Evolutionary conservation across 2,797 vertebrate genomes (phyloP).

Genomic region (Vespertilio murinus): DNA sequence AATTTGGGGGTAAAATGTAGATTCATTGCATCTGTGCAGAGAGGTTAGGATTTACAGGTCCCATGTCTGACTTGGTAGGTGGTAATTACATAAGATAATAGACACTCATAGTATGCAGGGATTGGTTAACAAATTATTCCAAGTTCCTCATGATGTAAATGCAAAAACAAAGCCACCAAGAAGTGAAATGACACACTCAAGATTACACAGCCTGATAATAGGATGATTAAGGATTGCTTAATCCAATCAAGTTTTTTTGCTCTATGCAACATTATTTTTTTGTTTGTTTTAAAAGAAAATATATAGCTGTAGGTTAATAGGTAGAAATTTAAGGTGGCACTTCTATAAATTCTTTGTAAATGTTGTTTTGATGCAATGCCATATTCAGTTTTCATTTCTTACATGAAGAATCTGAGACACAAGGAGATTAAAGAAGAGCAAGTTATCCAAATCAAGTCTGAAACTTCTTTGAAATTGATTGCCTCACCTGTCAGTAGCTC

Average conservation of each 20-base stretch:
- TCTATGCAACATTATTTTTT: background rate
- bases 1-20: constrained; percentile 13
- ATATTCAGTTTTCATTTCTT: constrained; percentile 44
- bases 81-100: background rate
- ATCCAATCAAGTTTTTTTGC: background rate
- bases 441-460: constrained; percentile 31
- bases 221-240: background rate
- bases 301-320: background rate
- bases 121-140: background rate
- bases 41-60: background rate
- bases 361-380: constrained; percentile 19
- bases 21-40: background rate
- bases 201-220: background rate
- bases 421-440: background rate
- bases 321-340: constrained; percentile 14
- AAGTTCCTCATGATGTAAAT: background rate
- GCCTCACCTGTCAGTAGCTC: constrained; percentile 19
- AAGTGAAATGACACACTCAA: background rate
- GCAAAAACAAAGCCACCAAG: background rate
- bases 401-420: constrained; percentile 21
- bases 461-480: constrained; percentile 44
- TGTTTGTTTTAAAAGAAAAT: constrained; percentile 31
- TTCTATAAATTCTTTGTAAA: constrained; percentile 30
- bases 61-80: background rate
- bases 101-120: background rate